These are phyloP conservation scores for Myathropa florea DNA, from an alignment of 2,888 invertebrate genomes.

Conservation along the genomic window DNA sequence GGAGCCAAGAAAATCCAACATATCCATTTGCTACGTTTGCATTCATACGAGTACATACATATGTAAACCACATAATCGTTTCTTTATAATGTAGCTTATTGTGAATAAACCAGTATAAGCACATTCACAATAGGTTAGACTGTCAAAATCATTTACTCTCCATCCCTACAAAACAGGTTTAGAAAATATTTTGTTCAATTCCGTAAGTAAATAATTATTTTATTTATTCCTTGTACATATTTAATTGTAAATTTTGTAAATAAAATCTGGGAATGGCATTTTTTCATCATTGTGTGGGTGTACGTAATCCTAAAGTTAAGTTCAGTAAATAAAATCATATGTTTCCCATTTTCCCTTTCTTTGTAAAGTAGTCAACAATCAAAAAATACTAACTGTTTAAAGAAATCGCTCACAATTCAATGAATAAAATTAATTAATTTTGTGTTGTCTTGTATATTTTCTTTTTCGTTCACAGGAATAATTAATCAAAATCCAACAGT, in stretches of 20 bases:
- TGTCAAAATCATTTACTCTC: no score
- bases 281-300: slow-evolving; percentile 56
- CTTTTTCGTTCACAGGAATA: slow-evolving; percentile 70
- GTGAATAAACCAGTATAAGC: no score
- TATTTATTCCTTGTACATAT: neutral
- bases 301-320: slow-evolving; percentile 39
- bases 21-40: no score
- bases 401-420: neutral
- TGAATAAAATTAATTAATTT: neutral
- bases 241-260: neutral
- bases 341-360: neutral
- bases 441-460: neutral
- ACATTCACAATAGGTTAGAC: neutral
- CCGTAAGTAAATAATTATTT: neutral
- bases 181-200: neutral
- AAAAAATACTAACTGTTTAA: slow-evolving; percentile 17
- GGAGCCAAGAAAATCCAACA: no score
- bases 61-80: no score
- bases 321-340: slow-evolving; percentile 19
- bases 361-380: slow-evolving; percentile 65
- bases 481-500: slow-evolving; percentile 69
- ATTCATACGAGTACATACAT: no score
- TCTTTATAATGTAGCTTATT: no score
- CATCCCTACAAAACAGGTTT: neutral
- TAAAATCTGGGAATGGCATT: neutral